phyloP scores from a whole-genome alignment of 2,113 vertebrate genomes.

The Apodemus sylvaticus region DNA sequence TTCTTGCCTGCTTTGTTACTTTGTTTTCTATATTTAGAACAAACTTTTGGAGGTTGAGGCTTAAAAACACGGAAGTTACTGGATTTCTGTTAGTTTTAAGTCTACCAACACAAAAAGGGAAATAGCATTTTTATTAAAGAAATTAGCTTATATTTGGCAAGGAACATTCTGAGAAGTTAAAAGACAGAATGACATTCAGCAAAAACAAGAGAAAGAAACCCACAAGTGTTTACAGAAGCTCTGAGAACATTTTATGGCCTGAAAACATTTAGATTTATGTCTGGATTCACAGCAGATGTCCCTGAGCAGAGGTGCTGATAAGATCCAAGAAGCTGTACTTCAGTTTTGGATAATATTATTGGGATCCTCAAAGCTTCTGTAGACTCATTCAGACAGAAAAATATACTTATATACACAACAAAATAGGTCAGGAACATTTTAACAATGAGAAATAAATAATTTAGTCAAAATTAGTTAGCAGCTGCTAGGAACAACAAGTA shows the following conservation, averaged over 20 bases:
- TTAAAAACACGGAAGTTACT: neutral
- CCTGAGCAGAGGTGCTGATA: neutral
- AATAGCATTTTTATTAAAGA: slow-evolving; percentile 27
- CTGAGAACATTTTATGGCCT: slow-evolving; percentile 5
- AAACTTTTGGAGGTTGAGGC: slow-evolving; percentile 14
- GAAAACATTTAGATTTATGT: neutral
- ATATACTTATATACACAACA: slow-evolving; percentile 64
- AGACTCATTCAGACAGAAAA: slow-evolving; percentile 44
- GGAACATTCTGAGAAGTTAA: slow-evolving; percentile 1
- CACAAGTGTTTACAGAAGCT: neutral
- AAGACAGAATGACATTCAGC: neutral
- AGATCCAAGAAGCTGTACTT: slow-evolving; percentile 25
- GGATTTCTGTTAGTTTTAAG: slow-evolving; percentile 42
- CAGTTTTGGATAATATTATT: slow-evolving; percentile 55
- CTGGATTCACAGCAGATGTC: neutral
- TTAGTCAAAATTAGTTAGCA: slow-evolving; percentile 54
- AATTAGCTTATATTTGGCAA: slow-evolving; percentile 36
- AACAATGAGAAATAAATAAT: slow-evolving; percentile 69
- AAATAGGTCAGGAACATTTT: slow-evolving; percentile 65
- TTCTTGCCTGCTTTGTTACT: neutral
- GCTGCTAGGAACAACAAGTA: slow-evolving; percentile 51
- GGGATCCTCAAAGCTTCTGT: slow-evolving; percentile 48
- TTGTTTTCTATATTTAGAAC: neutral
- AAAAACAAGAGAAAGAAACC: neutral
- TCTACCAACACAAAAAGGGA: slow-evolving; percentile 8